Evolutionary conservation across 2,113 vertebrate species (phyloP), one percentile per base, ranked within the genome.

Genomic region (Labeo catla): DNA sequence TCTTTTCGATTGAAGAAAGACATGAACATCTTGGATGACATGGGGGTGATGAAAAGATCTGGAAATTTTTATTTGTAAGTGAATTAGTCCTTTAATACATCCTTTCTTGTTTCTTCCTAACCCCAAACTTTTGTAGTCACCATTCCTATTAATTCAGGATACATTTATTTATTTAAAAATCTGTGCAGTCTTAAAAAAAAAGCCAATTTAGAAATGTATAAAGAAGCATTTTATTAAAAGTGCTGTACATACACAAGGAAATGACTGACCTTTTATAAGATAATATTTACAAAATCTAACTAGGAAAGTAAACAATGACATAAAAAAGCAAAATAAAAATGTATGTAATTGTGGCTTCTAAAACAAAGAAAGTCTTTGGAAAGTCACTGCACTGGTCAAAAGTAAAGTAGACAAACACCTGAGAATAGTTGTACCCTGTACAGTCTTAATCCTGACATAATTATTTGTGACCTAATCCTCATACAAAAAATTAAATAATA

Each of bases 201-300:
- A 36, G 19, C 9, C 23, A 6, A 43, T 13, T 57, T 83, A 36
- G 6, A 59, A 73, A 73, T 83, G 81, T 83, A 83, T 23, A 54
- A 59, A 45, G 10, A 73, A 45, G 36, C 21, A 8, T 84, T 83
- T 84, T 73, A 84, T 84, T 84, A 45, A 84, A 84, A 73, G 66
- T 83, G 81, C 49, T n/a, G 63, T 72, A 68, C 50, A 66, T 83
- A 4, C 10, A 74, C 52, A 78, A 59, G 36, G 5, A n/a, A 78
- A 78, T 43, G 16, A 43, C 23, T 52, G 76, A 77, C 76, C 76
- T 79, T 78, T 59, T 59, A 59, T n/a, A 36, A 59, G 28, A 19
- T 54, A 45, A 72, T 70, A 70, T 54, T 54, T 78, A 78, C 34
- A 57, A 7, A 78, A 43, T 78, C 49, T 15, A 4, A 15, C 13